Conservation (phyloP, 2,113 vertebrate genomes). For the Oostethus manadensis region DNA sequence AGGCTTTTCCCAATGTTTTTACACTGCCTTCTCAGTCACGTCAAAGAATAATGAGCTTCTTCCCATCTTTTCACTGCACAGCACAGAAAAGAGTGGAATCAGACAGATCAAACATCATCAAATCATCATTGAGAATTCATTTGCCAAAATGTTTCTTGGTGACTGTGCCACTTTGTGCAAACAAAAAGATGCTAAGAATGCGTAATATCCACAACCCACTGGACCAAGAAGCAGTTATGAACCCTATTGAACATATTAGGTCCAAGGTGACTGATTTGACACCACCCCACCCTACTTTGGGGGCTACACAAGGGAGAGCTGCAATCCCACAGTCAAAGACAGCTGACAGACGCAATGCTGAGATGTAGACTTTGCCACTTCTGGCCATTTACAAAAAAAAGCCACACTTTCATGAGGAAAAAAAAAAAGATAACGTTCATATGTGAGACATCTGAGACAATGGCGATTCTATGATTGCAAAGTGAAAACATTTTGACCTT, state of each 20-base stretch:
- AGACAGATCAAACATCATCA: slow-evolving; percentile 43
- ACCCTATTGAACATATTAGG: slow-evolving; percentile 80
- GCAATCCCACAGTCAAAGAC: slow-evolving; percentile 80
- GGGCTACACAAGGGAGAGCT: slow-evolving; percentile 74
- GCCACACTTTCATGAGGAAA: slow-evolving; percentile 46
- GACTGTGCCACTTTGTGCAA: slow-evolving; percentile 66
- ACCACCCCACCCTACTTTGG: slow-evolving; percentile 39
- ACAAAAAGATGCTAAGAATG: slow-evolving; percentile 77
- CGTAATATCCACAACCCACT: slow-evolving; percentile 67
- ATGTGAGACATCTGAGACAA: slow-evolving; percentile 59
- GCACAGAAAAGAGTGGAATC: slow-evolving; percentile 59
- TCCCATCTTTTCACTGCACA: slow-evolving; percentile 77
- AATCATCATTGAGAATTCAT: slow-evolving; percentile 37
- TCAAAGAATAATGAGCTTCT: slow-evolving; percentile 65
- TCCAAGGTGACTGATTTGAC: slow-evolving; percentile 62
- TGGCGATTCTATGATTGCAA: slow-evolving; percentile 58
- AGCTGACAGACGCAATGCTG: slow-evolving; percentile 72
- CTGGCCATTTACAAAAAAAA: slow-evolving; percentile 38
- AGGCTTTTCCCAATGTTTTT: slow-evolving; percentile 70
- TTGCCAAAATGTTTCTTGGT: slow-evolving; percentile 33
- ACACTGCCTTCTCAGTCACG: slow-evolving; percentile 80
- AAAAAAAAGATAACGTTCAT: slow-evolving; percentile 25
- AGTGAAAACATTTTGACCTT: slow-evolving; percentile 48
- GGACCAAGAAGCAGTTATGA: slow-evolving; percentile 77
- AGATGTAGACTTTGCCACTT: slow-evolving; percentile 50